Evolutionary conservation across 2,888 invertebrate species (phyloP).

Genomic region (Barypeithes pellucidus): DNA sequence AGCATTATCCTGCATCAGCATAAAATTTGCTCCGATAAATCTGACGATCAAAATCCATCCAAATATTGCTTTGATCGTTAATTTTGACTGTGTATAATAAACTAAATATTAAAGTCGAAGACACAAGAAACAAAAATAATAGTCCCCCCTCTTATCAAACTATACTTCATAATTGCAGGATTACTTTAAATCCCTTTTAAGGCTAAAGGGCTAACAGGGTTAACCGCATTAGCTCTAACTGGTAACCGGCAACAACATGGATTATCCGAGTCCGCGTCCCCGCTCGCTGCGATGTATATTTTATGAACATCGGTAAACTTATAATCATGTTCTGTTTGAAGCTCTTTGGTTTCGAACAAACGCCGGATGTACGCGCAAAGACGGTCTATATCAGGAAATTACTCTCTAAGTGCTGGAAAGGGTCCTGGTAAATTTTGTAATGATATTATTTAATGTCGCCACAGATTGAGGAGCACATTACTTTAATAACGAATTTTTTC

Average conservation of each 20-base stretch:
- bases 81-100: too few relatives aligned
- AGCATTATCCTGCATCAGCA: too few relatives aligned
- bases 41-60: too few relatives aligned
- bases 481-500: constrained; percentile 24
- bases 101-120: background rate
- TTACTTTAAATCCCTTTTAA: constrained; percentile 28
- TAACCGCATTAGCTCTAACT: constrained; percentile 68
- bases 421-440: constrained; percentile 37
- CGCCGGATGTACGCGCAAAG: constrained; percentile 50
- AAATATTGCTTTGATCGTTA: too few relatives aligned
- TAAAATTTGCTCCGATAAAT: too few relatives aligned
- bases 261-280: constrained; percentile 62
- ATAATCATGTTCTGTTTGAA: constrained; percentile 72
- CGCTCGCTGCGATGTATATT: constrained; percentile 67
- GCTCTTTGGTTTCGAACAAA: constrained; percentile 65
- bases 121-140: constrained; percentile 2
- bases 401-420: constrained; percentile 37
- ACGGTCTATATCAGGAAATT: constrained; percentile 33
- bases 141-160: background rate
- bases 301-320: constrained; percentile 72
- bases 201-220: constrained; percentile 64
- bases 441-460: constrained; percentile 25
- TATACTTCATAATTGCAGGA: constrained; percentile 10
- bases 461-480: constrained; percentile 5
- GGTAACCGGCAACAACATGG: constrained; percentile 62